Conservation (phyloP, 2,797 vertebrate genomes). For the Acrossocheilus fasciatus region DNA sequence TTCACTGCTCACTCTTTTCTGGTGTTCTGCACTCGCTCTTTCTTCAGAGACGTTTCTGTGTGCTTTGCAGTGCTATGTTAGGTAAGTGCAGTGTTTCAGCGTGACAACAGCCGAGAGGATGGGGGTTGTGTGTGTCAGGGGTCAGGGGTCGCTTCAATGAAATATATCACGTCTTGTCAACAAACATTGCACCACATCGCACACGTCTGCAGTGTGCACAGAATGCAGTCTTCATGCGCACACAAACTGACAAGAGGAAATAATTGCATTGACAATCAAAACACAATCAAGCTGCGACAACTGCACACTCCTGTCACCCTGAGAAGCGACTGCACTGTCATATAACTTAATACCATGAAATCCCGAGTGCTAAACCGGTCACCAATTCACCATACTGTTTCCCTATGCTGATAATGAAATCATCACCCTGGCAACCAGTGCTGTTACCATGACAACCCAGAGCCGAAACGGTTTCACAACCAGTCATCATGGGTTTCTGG, state of each 20-base stretch:
- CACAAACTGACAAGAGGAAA: slow-evolving; percentile 1
- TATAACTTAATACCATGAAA: slow-evolving; percentile 28
- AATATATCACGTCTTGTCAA: background rate
- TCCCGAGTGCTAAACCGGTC: background rate
- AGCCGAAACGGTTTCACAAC: slow-evolving; percentile 11
- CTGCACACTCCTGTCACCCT: slow-evolving; percentile 1
- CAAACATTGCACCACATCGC: slow-evolving; percentile 10
- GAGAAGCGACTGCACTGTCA: slow-evolving; percentile 6
- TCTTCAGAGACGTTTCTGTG: background rate
- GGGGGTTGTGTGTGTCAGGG: background rate
- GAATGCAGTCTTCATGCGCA: background rate
- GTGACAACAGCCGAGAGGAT: background rate
- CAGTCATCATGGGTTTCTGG: slow-evolving; percentile 16
- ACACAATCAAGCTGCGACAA: slow-evolving; percentile 1
- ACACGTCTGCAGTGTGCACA: slow-evolving; percentile 26
- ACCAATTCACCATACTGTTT: slow-evolving; percentile 32
- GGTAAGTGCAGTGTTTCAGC: background rate
- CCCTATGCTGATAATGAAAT: slow-evolving; percentile 23
- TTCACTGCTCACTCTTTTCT: background rate
- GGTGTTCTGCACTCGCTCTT: background rate
- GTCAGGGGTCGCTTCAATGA: slow-evolving; percentile 8
- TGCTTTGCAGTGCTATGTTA: background rate
- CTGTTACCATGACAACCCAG: slow-evolving; percentile 47
- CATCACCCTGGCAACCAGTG: slow-evolving; percentile 39
- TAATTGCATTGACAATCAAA: slow-evolving; percentile 36